These are phyloP conservation scores for Geophilus truncorum DNA, from an alignment of 2,888 invertebrate species.

Conservation along the genomic window DNA sequence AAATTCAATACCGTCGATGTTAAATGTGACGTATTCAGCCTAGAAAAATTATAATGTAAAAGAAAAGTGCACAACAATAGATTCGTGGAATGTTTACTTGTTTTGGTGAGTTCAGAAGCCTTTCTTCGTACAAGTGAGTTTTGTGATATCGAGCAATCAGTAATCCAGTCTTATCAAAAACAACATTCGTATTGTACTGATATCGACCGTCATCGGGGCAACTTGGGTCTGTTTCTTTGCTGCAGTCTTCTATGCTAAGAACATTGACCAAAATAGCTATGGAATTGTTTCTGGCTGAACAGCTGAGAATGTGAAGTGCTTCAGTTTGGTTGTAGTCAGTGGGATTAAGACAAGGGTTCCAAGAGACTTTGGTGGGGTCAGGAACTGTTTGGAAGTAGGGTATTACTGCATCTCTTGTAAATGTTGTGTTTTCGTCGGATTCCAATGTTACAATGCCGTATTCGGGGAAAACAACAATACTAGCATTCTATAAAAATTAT, in stretches of 20 bases:
- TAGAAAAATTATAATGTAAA: too few relatives aligned
- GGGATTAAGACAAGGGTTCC: too few relatives aligned
- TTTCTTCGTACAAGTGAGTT: background rate
- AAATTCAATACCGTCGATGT: conserved; percentile 56
- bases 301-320: background rate
- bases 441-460: background rate
- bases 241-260: background rate
- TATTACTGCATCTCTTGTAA: too few relatives aligned
- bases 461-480: background rate
- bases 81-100: too few relatives aligned
- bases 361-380: too few relatives aligned
- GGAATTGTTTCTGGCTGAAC: background rate
- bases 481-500: too few relatives aligned
- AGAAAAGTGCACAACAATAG: too few relatives aligned
- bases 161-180: background rate
- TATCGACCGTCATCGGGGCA: background rate
- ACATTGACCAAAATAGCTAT: background rate
- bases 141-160: background rate
- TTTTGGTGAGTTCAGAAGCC: background rate
- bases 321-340: background rate
- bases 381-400: too few relatives aligned
- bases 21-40: background rate
- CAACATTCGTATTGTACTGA: background rate
- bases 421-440: background rate
- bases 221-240: background rate